These are phyloP conservation scores for Pygoscelis antarcticus DNA, from an alignment of 2,113 vertebrate species.

Conservation along the genomic window DNA sequence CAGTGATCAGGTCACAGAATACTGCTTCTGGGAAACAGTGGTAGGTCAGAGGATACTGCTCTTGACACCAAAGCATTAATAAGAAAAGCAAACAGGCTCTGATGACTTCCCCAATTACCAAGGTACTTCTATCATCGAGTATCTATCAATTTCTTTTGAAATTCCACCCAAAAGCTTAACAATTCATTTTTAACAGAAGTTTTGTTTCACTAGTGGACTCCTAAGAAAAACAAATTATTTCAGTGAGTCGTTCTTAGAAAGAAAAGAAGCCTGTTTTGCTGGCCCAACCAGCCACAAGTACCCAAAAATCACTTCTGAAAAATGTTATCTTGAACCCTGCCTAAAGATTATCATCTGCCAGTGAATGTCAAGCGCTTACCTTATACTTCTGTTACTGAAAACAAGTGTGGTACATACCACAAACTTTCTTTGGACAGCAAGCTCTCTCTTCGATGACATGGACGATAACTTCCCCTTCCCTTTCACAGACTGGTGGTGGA, in stretches of 20 bases:
- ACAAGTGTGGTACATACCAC: conserved; percentile 77
- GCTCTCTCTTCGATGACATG: conserved; percentile 81
- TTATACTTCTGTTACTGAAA: neutral
- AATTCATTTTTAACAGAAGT: neutral
- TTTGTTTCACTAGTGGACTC: neutral
- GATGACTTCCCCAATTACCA: neutral
- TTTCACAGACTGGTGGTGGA: conserved; percentile 80
- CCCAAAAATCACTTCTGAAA: neutral
- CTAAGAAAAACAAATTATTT: neutral
- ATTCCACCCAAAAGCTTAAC: neutral
- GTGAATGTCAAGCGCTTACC: neutral
- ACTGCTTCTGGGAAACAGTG: neutral
- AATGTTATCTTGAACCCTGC: neutral
- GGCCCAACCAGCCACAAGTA: neutral
- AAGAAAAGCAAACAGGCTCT: neutral
- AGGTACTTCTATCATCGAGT: neutral
- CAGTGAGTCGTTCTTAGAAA: neutral
- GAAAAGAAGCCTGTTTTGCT: neutral
- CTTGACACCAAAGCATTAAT: neutral
- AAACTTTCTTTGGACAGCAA: conserved; percentile 92
- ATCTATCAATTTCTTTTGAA: neutral
- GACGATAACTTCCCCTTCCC: conserved; percentile 88
- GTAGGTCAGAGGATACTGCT: neutral
- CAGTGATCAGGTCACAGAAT: neutral
- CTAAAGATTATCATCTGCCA: neutral